Percentiles rank a stretch among this genome's conserved stretches.
These are phyloP conservation scores for Apis florea DNA, from an alignment of 1,140 invertebrate species.

Conservation along the genomic window DNA sequence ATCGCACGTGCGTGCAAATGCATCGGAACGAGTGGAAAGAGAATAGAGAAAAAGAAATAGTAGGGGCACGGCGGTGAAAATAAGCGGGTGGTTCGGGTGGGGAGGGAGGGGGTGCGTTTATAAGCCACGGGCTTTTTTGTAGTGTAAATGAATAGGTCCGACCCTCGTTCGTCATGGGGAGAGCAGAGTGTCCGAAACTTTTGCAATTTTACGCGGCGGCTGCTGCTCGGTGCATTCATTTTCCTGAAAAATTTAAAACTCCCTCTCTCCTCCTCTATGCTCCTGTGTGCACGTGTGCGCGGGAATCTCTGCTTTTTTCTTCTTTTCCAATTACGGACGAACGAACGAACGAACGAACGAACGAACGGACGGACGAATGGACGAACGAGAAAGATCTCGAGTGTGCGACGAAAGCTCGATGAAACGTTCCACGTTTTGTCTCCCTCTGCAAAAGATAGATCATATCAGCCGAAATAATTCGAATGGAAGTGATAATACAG, in stretches of 20 bases:
- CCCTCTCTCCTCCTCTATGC: too few relatives aligned
- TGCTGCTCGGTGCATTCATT: conserved; percentile 30
- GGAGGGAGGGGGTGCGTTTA: conserved; percentile 12
- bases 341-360: background rate
- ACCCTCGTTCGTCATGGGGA: conserved; percentile 29
- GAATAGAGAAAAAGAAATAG: background rate
- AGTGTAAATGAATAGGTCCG: conserved; percentile 40
- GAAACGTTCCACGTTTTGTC: background rate
- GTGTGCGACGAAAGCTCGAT: background rate
- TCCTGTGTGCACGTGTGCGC: background rate
- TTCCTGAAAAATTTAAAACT: conserved; percentile 38
- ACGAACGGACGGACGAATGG: background rate
- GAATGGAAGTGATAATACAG: background rate
- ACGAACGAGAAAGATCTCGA: background rate
- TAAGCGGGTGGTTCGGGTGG: conserved; percentile 13
- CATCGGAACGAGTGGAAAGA: conserved; percentile 36
- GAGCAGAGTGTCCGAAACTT: conserved; percentile 47
- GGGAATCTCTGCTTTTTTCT: background rate
- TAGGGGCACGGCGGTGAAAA: conserved; percentile 20
- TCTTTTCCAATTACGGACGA: background rate
- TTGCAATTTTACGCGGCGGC: conserved; percentile 50
- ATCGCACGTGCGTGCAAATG: conserved; percentile 45
- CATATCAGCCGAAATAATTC: conserved; percentile 21
- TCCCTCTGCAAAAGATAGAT: background rate
- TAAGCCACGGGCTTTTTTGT: conserved; percentile 52